phyloP scores from a whole-genome alignment of 2,888 invertebrate species.

The Agapostemon virescens region DNA sequence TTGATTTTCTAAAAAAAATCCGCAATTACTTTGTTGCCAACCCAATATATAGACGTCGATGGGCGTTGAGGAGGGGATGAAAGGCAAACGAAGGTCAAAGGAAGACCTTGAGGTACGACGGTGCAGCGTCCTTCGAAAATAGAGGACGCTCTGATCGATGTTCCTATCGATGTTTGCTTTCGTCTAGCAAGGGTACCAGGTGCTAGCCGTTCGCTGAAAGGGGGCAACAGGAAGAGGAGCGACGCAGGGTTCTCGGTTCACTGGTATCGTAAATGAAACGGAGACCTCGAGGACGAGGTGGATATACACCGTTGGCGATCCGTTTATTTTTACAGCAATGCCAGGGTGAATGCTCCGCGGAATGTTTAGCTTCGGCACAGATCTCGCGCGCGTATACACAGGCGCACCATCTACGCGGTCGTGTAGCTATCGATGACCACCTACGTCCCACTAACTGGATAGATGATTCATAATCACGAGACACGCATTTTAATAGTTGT shows the following conservation, averaged over 20 bases:
- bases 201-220: conserved; percentile 25
- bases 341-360: conserved; percentile 77
- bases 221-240: conserved; percentile 34
- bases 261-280: conserved; percentile 68
- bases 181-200: conserved; percentile 22
- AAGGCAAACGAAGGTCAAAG: neutral
- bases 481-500: neutral
- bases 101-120: neutral
- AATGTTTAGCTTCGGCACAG: conserved; percentile 74
- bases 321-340: conserved; percentile 79
- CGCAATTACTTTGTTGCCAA: no score
- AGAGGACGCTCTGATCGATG: neutral
- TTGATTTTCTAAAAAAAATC: no score
- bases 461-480: neutral
- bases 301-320: conserved; percentile 69
- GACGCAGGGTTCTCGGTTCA: conserved; percentile 53
- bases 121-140: neutral
- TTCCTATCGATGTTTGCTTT: conserved; percentile 8
- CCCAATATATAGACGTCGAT: neutral
- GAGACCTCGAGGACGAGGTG: conserved; percentile 61
- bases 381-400: conserved; percentile 49
- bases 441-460: conserved; percentile 28
- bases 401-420: neutral
- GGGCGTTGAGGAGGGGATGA: neutral
- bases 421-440: conserved; percentile 12